Conservation (phyloP, 1,140 invertebrate species). For the Drosophila nannoptera region DNA sequence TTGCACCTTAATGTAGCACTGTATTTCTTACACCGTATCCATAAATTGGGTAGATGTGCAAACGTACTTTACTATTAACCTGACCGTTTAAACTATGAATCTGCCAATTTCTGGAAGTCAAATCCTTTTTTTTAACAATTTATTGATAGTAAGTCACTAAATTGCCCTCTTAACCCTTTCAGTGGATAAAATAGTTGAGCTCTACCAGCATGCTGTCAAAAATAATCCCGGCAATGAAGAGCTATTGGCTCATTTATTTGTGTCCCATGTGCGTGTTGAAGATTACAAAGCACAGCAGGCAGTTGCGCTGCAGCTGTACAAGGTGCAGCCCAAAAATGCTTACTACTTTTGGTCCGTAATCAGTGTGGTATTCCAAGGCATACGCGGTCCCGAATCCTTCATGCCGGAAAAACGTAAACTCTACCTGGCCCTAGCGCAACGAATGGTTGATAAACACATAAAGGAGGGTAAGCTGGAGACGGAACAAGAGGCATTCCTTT, state of each 20-base stretch:
- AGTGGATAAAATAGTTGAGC: conserved; percentile 92
- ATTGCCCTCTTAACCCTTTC: conserved; percentile 55
- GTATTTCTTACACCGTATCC: not conserved
- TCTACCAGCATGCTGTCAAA: conserved; percentile 94
- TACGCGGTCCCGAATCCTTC: conserved; percentile 79
- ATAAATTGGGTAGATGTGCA: not conserved
- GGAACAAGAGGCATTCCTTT: conserved; percentile 94
- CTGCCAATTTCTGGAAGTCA: not conserved
- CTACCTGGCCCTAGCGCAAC: conserved; percentile 90
- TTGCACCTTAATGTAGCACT: not conserved
- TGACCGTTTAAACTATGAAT: not conserved
- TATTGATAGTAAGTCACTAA: not conserved
- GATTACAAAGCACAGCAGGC: conserved; percentile 95
- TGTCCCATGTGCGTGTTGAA: conserved; percentile 94
- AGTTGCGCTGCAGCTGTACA: conserved; percentile 93
- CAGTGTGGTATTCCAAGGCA: conserved; percentile 91
- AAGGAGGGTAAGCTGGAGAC: conserved; percentile 93
- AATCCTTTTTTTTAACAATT: not conserved
- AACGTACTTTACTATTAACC: not conserved
- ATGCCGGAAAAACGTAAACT: conserved; percentile 82
- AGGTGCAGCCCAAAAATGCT: conserved; percentile 94
- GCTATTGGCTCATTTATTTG: conserved; percentile 94
- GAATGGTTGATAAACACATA: conserved; percentile 92
- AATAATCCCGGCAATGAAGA: conserved; percentile 94
- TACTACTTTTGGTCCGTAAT: conserved; percentile 99